Evolutionary conservation across 1,140 invertebrate species (phyloP), one percentile per base, ranked within the genome.

Genomic region (Luehdorfia chinensis): DNA sequence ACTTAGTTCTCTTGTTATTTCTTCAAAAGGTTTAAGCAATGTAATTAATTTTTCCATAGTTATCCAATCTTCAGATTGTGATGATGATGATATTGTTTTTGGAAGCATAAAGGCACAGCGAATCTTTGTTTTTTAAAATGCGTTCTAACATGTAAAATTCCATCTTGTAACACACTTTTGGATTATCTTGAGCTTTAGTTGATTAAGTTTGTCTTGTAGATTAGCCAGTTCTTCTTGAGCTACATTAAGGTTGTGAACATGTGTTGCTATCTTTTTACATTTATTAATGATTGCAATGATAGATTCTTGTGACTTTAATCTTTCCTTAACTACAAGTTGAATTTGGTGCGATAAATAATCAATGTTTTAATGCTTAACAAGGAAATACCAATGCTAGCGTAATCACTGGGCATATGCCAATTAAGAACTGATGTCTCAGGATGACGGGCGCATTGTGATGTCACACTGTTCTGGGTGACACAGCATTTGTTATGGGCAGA

Each of bases 1-100:
- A 50, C 60, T 64, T 50, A 64, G 14, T 45, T 63, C 50, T 55
- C 41, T 23, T 13, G 57, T 57, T 48, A 53, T 49, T 59, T 57
- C 54, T 52, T 60, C 44, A 58, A 63, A 59, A 47, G 61, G 50
- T 49, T 50, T 7, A 39, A 66, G 37, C 21, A 57, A 36, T 36
- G 33, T 25, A 51, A 63, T 47, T 28, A 44, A 47, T 28, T 39
- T 55, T 56, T 61, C 37, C 12, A 58, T 33, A 19, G 57, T 4
- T 49, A 51, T 55, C 54, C 49, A 66, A 32, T 66, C 51, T 55
- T 61, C 54, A 19, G 50, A 55, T 44, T 18, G 49, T 52, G 52
- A 28, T 48, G 47, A 31, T 39, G 36, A 52, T 47, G 39, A 56
- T 54, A 21, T 56, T 54, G 34, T 27, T 54, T 11, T 36, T 47